Percentiles rank a stretch among this genome's conserved stretches.
phyloP scores from a whole-genome alignment of 2,888 invertebrate genomes.

The Mesochorus sp. region DNA sequence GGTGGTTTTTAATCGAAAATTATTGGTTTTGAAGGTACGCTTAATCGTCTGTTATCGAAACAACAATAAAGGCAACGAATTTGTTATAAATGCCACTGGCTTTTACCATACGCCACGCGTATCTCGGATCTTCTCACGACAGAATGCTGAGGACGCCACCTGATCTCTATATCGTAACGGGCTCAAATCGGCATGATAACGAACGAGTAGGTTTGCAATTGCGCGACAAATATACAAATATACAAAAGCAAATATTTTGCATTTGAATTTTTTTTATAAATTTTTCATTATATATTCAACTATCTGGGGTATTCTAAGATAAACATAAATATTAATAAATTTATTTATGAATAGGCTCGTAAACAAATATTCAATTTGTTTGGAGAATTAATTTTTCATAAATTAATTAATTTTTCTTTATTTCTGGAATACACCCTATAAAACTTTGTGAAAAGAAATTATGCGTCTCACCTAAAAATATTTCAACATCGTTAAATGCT shows the following conservation, averaged over 20 bases:
- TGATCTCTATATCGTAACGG: conserved; percentile 53
- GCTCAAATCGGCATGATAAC: conserved; percentile 42
- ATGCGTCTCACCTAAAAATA: not conserved
- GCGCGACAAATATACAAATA: conserved; percentile 24
- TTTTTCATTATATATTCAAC: too few species aligned
- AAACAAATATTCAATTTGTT: not conserved
- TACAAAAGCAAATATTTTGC: not conserved
- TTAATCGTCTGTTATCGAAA: conserved; percentile 28
- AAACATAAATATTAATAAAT: not conserved
- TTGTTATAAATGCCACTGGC: conserved; percentile 63
- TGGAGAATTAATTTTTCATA: not conserved
- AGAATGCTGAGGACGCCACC: conserved; percentile 49
- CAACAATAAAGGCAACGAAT: conserved; percentile 31
- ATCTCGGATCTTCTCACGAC: conserved; percentile 54
- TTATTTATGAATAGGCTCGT: not conserved
- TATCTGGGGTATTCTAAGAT: not conserved
- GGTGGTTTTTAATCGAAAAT: conserved; percentile 19
- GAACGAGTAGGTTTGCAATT: conserved; percentile 52
- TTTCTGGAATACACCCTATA: not conserved
- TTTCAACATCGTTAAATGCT: too few species aligned
- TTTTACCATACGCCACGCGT: conserved; percentile 60
- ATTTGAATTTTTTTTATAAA: not conserved
- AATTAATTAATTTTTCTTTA: not conserved
- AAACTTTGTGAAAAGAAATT: not conserved
- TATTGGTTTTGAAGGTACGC: conserved; percentile 40